Evolutionary conservation across 2,113 vertebrate genomes (phyloP), one percentile per base, ranked within the genome.

Genomic region (Isichthys henryi): DNA sequence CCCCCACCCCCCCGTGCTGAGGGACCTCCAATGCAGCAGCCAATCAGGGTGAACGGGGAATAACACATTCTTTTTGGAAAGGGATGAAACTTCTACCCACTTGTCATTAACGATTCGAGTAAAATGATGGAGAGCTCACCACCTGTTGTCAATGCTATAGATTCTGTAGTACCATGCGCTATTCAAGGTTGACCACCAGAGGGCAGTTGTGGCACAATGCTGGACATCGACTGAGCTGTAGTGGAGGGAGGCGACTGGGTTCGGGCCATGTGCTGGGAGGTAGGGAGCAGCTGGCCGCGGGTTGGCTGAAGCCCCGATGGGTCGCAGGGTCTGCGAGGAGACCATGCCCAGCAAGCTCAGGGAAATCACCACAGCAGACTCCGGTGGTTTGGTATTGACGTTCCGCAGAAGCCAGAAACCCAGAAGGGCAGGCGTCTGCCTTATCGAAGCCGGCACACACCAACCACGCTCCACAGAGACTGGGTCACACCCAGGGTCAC

Each of bases 371-470:
- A 35, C 23, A 1, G 66, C 66, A 31, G 66, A 1, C 11, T 74
- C 62, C n/a, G 10, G n/a, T 35, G 91, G 94, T 95, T 94, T 92
- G 91, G 88, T 94, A 92, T 92, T 93, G 92, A 88, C 90, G 90
- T 94, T 89, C 90, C 52, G 15, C 27, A 77, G 13, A 43, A 70
- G 31, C 35, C 15, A 6, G 74, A 84, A 48, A 84, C 8, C 21
- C 82, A 48, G 45, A 84, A 56, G 19, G 82, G 45, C 82, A 21
- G 50, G 45, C 49, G 3, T 50, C 21, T 13, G 85, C 17, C 85
- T 50, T n/a, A 31, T 15, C 21, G 17, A 21, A 21, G 15, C 85
- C 49, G 27, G 21, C 45, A 27, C 11, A 10, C 83, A 86, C 2
- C 48, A 50, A 27, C 45, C 45, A 50, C 45, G n/a, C 62, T 70